Base-by-base conservation (phyloP, 2,888 invertebrate species). In the Erannis defoliaria region DNA sequence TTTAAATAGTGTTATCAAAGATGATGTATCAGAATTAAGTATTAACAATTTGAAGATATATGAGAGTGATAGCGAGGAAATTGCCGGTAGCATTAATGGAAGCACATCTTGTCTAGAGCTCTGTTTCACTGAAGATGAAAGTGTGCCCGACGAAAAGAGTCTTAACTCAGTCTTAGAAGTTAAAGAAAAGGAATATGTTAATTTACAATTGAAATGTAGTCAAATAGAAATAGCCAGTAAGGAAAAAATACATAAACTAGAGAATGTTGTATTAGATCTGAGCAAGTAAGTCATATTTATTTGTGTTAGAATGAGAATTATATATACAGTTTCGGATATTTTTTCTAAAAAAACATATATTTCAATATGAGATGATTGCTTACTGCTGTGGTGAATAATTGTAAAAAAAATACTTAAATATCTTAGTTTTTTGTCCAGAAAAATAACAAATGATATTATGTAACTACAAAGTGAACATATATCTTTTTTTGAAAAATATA, bases 221-320 rank as follows among this genome's bases (percentile, higher is more conserved):
- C 88, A 90, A 74, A 77, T 89, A 68, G 92, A 93, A 77, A 71
- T 87, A 74, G 77, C 77, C 2, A 88, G 82, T 80, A 93, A 89
- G 75, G 93, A 93, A 54, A 93, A 91, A 73, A 85, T 89, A 75
- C 83, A 85, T 58, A 92, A 93, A 69, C 79, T 93, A 74, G 93
- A 93, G 73, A 91, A 86, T 70, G 94, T 94, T 70, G 84, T 96
- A 49, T 93, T 95, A 77, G 94, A 95, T 71, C 81, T 96, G 51
- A 95, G 94, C 85, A 95, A 95, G 95, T 95, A 73, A 82, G 90
- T 83, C 14, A 45, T n/a, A 26, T 16, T 10, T 23, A 19, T 23
- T 26, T 14, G 4, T 1, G 10, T 21, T 42, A 1, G n/a, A n/a
- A n/a, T n/a, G n/a, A n/a, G n/a, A n/a, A n/a, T n/a, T n/a, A n/a